Evolutionary conservation across 2,113 vertebrate species (phyloP).

Genomic region (Eonycteris spelaea): DNA sequence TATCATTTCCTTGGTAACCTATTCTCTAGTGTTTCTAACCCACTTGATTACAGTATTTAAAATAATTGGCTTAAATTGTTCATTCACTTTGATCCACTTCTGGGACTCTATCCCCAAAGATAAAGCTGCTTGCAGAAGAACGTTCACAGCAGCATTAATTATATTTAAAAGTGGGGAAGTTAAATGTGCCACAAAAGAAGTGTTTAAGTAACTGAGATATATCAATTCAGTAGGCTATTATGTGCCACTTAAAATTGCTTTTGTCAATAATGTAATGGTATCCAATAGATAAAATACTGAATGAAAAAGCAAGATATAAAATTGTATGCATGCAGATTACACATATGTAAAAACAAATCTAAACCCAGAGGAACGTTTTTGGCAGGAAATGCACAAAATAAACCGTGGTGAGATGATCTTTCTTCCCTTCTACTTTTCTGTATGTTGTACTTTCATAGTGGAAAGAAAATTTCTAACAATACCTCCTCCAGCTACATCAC

Average conservation of each 20-base stretch:
- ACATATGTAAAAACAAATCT: conserved; percentile 1
- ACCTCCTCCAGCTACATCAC: neutral
- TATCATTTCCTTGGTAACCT: conserved; percentile 32
- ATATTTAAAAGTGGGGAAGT: neutral
- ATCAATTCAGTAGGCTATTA: neutral
- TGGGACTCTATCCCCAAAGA: conserved; percentile 29
- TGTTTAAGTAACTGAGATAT: neutral
- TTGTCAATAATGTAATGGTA: neutral
- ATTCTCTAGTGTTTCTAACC: conserved; percentile 9
- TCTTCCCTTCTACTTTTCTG: neutral
- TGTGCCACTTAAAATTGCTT: neutral
- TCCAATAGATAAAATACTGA: neutral
- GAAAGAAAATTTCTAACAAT: neutral
- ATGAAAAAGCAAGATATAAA: neutral
- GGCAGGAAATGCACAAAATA: neutral
- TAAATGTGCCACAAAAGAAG: neutral
- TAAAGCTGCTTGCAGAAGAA: neutral
- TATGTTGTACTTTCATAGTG: neutral
- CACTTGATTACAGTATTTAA: conserved; percentile 48
- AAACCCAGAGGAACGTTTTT: neutral
- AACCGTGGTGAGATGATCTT: neutral
- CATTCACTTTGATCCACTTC: conserved; percentile 28
- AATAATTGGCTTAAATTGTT: conserved; percentile 54
- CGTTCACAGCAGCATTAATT: neutral
- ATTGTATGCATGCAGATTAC: neutral